Evolutionary conservation across 2,888 invertebrate species (phyloP), one percentile per base, ranked within the genome.

Genomic region (Hymenopus coronatus): DNA sequence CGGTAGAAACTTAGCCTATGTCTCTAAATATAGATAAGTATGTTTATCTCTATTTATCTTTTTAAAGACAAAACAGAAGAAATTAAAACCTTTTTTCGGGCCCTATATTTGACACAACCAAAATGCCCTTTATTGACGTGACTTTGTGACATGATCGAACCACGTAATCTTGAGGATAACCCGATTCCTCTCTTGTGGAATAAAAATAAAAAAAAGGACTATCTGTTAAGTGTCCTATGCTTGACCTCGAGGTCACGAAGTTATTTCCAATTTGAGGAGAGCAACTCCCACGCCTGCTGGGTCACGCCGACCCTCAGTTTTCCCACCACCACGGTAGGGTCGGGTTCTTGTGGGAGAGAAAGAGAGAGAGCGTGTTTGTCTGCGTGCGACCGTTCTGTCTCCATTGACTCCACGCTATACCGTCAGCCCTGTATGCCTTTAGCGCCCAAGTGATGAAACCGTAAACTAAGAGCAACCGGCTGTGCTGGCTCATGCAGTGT

Each of bases 371-470:
- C 85, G 85, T 46, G 46, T 27, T 54, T 86, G 87, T 28, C 40
- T 82, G 87, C 87, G 87, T 82, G 87, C 87, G 87, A 87, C 82
- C 54, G 27, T 82, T 54, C 15, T 25, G 40, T 82, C n/a, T 82
- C 54, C 87, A 87, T 82, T 87, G 87, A 82, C 87, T 87, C 82
- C 54, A 70, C 54, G 54, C 54, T 70, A n/a, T n/a, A 70, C 54
- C 20, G 54, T 25, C 54, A 25, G 8, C 20, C 15, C 15, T 6
- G 54, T 25, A 20, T 20, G 9, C 20, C 54, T 6, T 70, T 70
- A 70, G 54, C 54, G 54, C 54, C 3, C 54, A 70, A 20, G 54
- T 70, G 54, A 20, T 20, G 20, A 70, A 15, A 70, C 25, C 4
- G 2, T 3, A 2, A 70, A 70, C 54, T 70, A 70, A 2, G 14